Evolutionary conservation across 2,113 vertebrate genomes (phyloP).

Genomic region (Cyanoliseus patagonus): DNA sequence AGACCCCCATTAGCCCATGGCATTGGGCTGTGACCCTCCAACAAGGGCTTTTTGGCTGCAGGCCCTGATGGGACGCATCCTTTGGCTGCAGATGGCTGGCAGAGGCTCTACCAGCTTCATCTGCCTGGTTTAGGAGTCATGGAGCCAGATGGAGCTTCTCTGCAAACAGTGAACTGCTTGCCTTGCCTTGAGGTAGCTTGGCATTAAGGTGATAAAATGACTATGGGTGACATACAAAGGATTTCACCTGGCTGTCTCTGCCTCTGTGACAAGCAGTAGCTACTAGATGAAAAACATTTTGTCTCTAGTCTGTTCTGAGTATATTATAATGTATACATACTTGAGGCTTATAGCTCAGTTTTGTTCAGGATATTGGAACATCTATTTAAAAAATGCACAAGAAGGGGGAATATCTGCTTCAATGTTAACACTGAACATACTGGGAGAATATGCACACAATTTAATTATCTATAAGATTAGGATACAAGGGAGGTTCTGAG

Average conservation of each 20-base stretch:
- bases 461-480: background rate
- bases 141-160: background rate
- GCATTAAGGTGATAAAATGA: background rate
- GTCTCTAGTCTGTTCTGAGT: background rate
- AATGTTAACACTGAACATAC: constrained; percentile 15
- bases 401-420: background rate
- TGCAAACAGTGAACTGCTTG: accelerated
- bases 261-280: background rate
- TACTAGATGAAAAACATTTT: constrained; percentile 11
- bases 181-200: background rate
- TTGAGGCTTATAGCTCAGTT: constrained; percentile 22
- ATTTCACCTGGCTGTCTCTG: background rate
- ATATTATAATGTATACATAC: background rate
- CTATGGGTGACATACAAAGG: background rate
- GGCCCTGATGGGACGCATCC: background rate
- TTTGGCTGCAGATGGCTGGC: background rate
- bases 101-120: background rate
- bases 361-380: constrained; percentile 55
- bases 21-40: background rate
- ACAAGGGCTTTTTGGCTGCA: background rate
- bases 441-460: background rate
- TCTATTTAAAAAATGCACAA: background rate
- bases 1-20: background rate
- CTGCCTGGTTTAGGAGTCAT: background rate
- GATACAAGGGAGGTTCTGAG: background rate